These are phyloP conservation scores for Globodera ellingtonae DNA, from an alignment of 1,140 invertebrate species.

Conservation along the genomic window DNA sequence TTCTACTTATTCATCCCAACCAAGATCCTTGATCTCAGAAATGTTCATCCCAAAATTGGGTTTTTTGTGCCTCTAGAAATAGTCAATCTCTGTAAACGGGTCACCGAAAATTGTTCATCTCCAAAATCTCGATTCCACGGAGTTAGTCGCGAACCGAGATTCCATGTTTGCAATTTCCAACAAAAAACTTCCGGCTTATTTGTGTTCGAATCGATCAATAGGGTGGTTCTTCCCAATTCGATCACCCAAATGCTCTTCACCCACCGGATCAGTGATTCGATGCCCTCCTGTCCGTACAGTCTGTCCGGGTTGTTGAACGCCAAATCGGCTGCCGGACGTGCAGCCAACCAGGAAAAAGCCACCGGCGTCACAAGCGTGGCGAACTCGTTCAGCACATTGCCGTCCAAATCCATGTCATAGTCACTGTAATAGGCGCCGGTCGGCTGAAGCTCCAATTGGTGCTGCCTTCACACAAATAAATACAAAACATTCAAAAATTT, in stretches of 20 bases:
- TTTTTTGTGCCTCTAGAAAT: too few species aligned
- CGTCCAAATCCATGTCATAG: slow-evolving; percentile 53
- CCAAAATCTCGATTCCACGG: too few species aligned
- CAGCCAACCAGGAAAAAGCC: slow-evolving; percentile 47
- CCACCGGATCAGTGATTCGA: slow-evolving; percentile 46
- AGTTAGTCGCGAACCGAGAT: too few species aligned
- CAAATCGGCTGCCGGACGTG: background rate
- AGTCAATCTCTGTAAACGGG: too few species aligned
- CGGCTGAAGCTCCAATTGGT: slow-evolving; percentile 38
- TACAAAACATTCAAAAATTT: background rate
- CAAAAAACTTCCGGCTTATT: too few species aligned
- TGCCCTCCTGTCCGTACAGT: slow-evolving; percentile 37
- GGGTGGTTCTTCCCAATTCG: too few species aligned
- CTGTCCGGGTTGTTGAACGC: slow-evolving; percentile 54
- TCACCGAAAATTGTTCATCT: too few species aligned
- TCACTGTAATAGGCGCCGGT: slow-evolving; percentile 38
- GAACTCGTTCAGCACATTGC: slow-evolving; percentile 52
- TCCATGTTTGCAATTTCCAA: too few species aligned
- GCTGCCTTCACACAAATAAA: slow-evolving; percentile 40
- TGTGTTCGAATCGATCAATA: too few species aligned
- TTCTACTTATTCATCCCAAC: too few species aligned
- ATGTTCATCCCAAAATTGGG: too few species aligned
- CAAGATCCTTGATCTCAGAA: too few species aligned
- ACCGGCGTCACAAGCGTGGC: slow-evolving; percentile 40
- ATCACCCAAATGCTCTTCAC: background rate